These are phyloP conservation scores for Gymnodraco acuticeps DNA, from an alignment of 2,797 vertebrate genomes.

Conservation along the genomic window DNA sequence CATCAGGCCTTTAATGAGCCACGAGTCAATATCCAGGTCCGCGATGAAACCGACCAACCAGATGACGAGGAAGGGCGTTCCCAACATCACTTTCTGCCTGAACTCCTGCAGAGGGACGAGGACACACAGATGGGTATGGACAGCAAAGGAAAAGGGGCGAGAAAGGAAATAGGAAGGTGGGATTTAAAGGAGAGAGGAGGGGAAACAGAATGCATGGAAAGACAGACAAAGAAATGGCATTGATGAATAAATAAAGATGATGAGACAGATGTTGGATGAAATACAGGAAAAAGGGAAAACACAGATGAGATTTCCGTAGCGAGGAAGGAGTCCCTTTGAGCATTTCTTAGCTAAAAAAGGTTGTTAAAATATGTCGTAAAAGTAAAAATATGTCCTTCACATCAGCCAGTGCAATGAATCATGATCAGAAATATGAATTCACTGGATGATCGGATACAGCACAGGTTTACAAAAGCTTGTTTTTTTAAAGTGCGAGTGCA, in stretches of 20 bases:
- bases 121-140: background rate
- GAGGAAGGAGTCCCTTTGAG: background rate
- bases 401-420: conserved; percentile 7
- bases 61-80: conserved; percentile 98
- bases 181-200: background rate
- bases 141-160: background rate
- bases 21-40: conserved; percentile 97
- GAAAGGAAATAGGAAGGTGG: background rate
- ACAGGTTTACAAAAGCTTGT: background rate
- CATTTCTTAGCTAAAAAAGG: background rate
- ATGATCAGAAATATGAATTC: background rate
- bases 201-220: background rate
- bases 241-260: background rate
- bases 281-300: background rate
- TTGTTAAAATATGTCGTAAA: background rate
- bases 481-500: background rate
- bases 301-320: background rate
- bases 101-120: conserved; percentile 87
- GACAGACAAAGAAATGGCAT: background rate
- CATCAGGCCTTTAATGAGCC: conserved; percentile 97
- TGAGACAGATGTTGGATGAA: background rate
- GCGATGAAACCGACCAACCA: conserved; percentile 99
- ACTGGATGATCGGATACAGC: background rate
- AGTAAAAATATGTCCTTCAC: background rate
- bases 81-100: conserved; percentile 99